phyloP scores from a whole-genome alignment of 2,113 vertebrate species.

The Uria lomvia region DNA sequence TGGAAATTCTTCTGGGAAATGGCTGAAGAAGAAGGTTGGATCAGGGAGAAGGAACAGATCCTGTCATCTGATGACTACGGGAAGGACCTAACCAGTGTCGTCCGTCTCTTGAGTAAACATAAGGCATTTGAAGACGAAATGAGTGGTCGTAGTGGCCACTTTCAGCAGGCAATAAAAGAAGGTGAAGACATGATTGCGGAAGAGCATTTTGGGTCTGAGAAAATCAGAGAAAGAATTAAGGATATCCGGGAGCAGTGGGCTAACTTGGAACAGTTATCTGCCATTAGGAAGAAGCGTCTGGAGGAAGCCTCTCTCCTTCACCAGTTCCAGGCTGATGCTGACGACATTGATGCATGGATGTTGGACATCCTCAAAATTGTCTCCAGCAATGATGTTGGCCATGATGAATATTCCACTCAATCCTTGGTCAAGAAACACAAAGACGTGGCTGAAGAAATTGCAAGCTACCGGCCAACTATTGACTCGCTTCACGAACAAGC shows the following conservation, averaged over 20 bases:
- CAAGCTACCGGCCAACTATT: conserved; percentile 85
- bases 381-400: conserved; percentile 91
- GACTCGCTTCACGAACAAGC: conserved; percentile 90
- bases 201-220: conserved; percentile 87
- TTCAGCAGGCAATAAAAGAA: conserved; percentile 88
- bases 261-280: conserved; percentile 86
- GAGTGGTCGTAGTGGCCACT: conserved; percentile 86
- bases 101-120: conserved; percentile 91
- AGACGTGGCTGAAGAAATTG: conserved; percentile 88
- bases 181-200: conserved; percentile 88
- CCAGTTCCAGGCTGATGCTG: conserved; percentile 92
- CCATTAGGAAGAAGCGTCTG: conserved; percentile 80
- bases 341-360: conserved; percentile 91
- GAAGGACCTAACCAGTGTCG: conserved; percentile 88
- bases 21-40: conserved; percentile 97
- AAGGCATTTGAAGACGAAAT: conserved; percentile 93
- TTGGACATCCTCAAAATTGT: conserved; percentile 92
- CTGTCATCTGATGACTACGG: conserved; percentile 87
- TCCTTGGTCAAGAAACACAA: conserved; percentile 95
- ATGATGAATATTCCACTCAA: conserved; percentile 94
- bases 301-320: conserved; percentile 88
- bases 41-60: conserved; percentile 95
- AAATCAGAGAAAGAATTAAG: conserved; percentile 84
- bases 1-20: conserved; percentile 99
- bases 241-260: conserved; percentile 92